A percentile compares a stretch with the other conserved stretches of the same genome.
These are phyloP conservation scores for Metellina segmentata DNA, from an alignment of 2,888 invertebrate species.

Conservation along the genomic window DNA sequence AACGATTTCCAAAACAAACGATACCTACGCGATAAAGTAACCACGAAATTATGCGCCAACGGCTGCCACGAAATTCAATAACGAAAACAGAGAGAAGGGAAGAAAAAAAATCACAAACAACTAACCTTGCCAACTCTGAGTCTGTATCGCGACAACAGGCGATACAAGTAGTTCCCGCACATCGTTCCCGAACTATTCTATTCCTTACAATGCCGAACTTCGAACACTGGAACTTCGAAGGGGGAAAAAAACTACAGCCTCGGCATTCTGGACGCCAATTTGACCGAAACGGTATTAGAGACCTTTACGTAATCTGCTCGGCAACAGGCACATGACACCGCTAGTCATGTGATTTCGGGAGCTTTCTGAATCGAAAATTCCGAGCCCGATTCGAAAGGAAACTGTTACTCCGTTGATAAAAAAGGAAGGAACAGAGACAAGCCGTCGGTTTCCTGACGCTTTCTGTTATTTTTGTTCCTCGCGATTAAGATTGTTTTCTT, in stretches of 20 bases:
- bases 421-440: constrained; percentile 16
- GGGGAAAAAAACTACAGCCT: neutral
- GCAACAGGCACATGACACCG: constrained; percentile 62
- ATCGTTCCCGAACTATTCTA: constrained; percentile 31
- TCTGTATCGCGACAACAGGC: constrained; percentile 31
- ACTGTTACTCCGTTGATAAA: neutral
- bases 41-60: neutral
- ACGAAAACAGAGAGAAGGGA: neutral
- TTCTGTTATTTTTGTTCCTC: neutral
- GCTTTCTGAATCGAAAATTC: too few relatives aligned
- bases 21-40: neutral
- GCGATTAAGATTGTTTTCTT: neutral
- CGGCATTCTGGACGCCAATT: constrained; percentile 43
- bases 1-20: neutral
- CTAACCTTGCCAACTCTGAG: constrained; percentile 57
- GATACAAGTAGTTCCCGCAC: constrained; percentile 64
- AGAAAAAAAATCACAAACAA: constrained; percentile 5
- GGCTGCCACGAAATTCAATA: neutral
- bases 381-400: neutral
- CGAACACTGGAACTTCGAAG: neutral
- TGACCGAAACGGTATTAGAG: constrained; percentile 40
- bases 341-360: constrained; percentile 64
- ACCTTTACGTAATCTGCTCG: constrained; percentile 41
- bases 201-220: neutral
- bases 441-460: neutral